Percentiles rank a stretch among this genome's conserved stretches.
Conservation (phyloP, 2,113 vertebrate genomes). For the Podarcis muralis region DNA sequence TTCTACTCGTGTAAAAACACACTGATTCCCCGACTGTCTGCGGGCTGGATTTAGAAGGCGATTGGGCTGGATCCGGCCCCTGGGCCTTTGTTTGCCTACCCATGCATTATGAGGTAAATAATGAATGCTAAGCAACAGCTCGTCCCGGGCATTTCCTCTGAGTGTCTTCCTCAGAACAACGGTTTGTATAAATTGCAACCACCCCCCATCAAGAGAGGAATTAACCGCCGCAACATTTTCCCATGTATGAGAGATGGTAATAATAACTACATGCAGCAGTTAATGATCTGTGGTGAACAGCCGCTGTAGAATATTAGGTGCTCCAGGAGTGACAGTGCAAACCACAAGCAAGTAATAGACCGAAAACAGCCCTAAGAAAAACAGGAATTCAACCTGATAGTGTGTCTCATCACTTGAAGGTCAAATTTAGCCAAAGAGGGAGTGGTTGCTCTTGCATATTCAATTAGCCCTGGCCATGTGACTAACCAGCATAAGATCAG, state of each 20-base stretch:
- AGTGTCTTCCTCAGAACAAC: not conserved
- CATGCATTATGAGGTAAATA: too few relatives aligned
- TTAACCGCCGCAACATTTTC: constrained; percentile 1
- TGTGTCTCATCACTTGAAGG: not conserved
- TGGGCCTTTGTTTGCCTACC: too few relatives aligned
- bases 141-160: not conserved
- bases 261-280: not conserved
- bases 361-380: not conserved
- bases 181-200: not conserved
- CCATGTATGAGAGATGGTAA: not conserved
- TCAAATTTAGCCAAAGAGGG: not conserved
- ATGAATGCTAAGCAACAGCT: not conserved
- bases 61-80: too few relatives aligned
- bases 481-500: not conserved
- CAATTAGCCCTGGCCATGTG: not conserved
- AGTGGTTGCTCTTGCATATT: not conserved
- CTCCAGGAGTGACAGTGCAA: not conserved
- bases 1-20: too few relatives aligned
- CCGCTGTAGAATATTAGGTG: not conserved
- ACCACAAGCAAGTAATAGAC: not conserved
- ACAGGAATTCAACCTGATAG: not conserved
- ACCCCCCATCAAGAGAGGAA: not conserved
- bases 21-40: too few relatives aligned
- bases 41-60: too few relatives aligned
- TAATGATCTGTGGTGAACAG: not conserved